phyloP scores from a whole-genome alignment of 1,140 invertebrate species.

The Sinella curviseta region DNA sequence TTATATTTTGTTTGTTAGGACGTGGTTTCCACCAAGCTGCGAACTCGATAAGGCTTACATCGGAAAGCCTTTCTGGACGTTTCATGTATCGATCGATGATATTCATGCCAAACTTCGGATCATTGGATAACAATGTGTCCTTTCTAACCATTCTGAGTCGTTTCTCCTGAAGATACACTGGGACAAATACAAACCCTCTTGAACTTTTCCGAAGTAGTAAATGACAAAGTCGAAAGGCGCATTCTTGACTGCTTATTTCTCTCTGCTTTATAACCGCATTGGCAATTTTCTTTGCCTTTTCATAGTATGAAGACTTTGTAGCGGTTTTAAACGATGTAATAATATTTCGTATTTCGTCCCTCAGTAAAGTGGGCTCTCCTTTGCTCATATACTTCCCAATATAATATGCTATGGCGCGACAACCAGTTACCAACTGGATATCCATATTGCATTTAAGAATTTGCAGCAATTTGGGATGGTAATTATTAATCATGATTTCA shows the following conservation, averaged over 20 bases:
- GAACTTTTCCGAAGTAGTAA: slow-evolving; percentile 22
- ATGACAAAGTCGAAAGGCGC: slow-evolving; percentile 39
- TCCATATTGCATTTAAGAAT: too few species aligned
- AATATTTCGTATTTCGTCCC: slow-evolving; percentile 48
- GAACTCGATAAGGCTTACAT: not conserved
- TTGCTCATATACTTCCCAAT: slow-evolving; percentile 55
- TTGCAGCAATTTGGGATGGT: too few species aligned
- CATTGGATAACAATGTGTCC: not conserved
- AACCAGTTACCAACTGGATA: slow-evolving; percentile 12
- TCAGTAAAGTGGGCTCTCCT: slow-evolving; percentile 51
- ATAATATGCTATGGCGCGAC: slow-evolving; percentile 54
- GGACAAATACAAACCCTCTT: not conserved
- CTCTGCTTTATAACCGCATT: slow-evolving; percentile 34
- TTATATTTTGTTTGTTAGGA: not conserved
- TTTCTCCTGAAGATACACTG: not conserved
- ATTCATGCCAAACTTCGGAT: not conserved
- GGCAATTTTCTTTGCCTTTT: slow-evolving; percentile 11
- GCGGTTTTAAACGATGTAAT: slow-evolving; percentile 49
- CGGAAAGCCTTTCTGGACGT: not conserved
- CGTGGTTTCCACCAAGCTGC: not conserved
- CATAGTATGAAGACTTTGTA: not conserved
- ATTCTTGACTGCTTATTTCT: slow-evolving; percentile 40
- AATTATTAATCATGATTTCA: not conserved
- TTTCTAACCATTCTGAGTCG: not conserved
- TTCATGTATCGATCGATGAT: not conserved